Evolutionary conservation across 2,888 invertebrate genomes (phyloP).

Genomic region (Cataglyphis altisquamis): DNA sequence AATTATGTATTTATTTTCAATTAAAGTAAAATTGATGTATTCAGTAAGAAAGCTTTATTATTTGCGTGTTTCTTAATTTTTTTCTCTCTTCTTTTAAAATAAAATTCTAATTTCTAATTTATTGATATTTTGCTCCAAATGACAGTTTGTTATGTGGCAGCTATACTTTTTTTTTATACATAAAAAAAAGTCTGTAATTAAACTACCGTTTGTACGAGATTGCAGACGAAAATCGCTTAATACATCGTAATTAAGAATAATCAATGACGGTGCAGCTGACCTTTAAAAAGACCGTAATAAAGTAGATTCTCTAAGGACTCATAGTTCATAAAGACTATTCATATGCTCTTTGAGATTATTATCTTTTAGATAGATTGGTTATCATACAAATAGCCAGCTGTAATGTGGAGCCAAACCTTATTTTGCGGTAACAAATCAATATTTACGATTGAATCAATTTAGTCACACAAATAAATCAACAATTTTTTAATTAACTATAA

Average conservation of each 20-base stretch:
- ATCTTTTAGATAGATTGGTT: background rate
- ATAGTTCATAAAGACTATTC: constrained; percentile 16
- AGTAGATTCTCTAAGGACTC: constrained; percentile 26
- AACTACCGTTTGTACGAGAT: background rate
- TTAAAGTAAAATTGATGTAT: background rate
- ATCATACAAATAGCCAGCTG: constrained; percentile 6
- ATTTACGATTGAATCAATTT: constrained; percentile 28
- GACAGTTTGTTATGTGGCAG: background rate
- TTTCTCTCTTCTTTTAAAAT: background rate
- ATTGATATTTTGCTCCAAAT: background rate
- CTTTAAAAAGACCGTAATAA: constrained; percentile 23
- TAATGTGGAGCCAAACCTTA: background rate
- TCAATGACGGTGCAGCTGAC: background rate
- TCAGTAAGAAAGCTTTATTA: background rate
- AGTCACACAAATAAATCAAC: background rate
- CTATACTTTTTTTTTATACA: background rate
- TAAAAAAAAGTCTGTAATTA: background rate
- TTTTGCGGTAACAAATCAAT: background rate
- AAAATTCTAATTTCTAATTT: background rate
- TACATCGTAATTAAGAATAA: background rate
- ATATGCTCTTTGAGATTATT: constrained; percentile 27
- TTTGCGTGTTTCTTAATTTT: background rate
- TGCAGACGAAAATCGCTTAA: background rate
- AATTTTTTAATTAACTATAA: background rate
- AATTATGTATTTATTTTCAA: background rate